Evolutionary conservation across 2,888 invertebrate species (phyloP), one percentile per base, ranked within the genome.

Genomic region (Lithodes maja): DNA sequence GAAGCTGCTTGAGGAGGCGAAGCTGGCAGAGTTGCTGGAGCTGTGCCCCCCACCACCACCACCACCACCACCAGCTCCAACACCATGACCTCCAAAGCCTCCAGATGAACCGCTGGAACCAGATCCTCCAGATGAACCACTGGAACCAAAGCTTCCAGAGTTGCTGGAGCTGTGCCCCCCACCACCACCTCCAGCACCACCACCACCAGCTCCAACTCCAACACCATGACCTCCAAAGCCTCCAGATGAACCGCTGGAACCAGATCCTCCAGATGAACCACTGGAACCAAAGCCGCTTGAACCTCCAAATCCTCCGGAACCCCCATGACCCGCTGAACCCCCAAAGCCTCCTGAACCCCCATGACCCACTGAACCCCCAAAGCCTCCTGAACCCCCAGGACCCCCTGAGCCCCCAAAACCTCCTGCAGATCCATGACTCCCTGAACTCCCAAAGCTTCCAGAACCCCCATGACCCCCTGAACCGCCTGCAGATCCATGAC

Each of bases 391-490:
- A 17, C n/a, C 15, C 12, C 71, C 71, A 71, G 5, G 71, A 71
- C 71, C 71, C 5, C 71, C 71, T 61, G 61, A 61, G 61, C 61
- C 61, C 5, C 71, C 71, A 71, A 71, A 71, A n/a, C 71, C 71
- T n/a, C 71, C n/a, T n/a, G 71, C 7, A n/a, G 71, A 71, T 3
- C 71, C 71, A 71, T 71, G 71, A 71, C 71, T n/a, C 17, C n/a
- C n/a, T n/a, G 15, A n/a, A n/a, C 71, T n/a, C 3, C 71, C 71
- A n/a, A 71, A 71, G 3, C 71, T n/a, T 71, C 71, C 71, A 15
- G 71, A 7, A n/a, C 15, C 7, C 7, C 71, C 71, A 71, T n/a
- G 71, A 71, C 71, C 71, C 3, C 15, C 9, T 61, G 61, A 61
- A 7, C 71, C 17, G n/a, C 61, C 61, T 61, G 15, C 71, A 15